A percentile compares a stretch with the other conserved stretches of the same genome.
Evolutionary conservation across 2,888 invertebrate genomes (phyloP).

Genomic region (Pachydiplax longipennis): DNA sequence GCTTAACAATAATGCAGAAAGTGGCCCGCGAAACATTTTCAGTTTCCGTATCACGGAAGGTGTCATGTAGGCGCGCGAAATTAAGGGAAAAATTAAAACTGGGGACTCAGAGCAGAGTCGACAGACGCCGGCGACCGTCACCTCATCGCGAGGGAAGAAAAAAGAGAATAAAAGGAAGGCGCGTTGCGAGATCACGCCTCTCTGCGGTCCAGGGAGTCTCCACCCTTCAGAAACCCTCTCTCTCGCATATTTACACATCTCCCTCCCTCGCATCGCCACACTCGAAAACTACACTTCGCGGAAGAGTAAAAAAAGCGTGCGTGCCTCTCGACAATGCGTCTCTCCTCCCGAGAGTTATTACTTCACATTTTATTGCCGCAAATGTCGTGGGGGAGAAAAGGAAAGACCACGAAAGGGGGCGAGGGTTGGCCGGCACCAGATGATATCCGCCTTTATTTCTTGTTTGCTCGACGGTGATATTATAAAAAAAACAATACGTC

Average conservation of each 20-base stretch:
- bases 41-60: no score
- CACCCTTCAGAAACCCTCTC: neutral
- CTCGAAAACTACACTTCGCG: neutral
- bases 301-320: neutral
- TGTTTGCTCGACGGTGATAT: neutral
- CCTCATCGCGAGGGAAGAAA: neutral
- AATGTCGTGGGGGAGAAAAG: neutral
- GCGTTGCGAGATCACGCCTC: neutral
- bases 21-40: no score
- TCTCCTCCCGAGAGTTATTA: neutral
- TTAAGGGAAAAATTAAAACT: no score
- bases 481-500: neutral
- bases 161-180: neutral
- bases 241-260: neutral
- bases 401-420: neutral
- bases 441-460: constrained; percentile 5
- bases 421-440: neutral
- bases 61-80: no score
- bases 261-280: neutral
- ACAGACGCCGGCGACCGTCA: neutral
- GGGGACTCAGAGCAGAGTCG: no score
- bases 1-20: no score
- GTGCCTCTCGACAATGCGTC: neutral
- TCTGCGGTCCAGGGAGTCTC: neutral
- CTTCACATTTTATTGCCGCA: neutral